These are phyloP conservation scores for Heliothis virescens DNA, from an alignment of 1,140 invertebrate species.

Conservation along the genomic window DNA sequence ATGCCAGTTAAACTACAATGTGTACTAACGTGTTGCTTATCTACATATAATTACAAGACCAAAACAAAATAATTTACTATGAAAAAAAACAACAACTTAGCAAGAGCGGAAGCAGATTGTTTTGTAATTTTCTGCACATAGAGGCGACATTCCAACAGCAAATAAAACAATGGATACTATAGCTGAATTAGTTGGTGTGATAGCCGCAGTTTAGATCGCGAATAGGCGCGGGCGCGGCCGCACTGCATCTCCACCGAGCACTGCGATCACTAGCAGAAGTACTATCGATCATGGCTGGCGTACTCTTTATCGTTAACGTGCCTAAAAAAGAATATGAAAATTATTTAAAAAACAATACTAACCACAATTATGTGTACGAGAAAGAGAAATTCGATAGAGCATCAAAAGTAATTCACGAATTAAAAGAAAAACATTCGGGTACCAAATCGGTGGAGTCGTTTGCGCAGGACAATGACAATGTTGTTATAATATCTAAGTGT, in stretches of 20 bases:
- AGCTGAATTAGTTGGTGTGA: conserved; percentile 37
- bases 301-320: conserved; percentile 68
- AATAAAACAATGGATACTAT: conserved; percentile 47
- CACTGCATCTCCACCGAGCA: conserved; percentile 8
- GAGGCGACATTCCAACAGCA: conserved; percentile 54
- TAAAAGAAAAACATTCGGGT: conserved; percentile 53
- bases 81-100: conserved; percentile 28
- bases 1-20: neutral
- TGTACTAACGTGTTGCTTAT: conserved; percentile 27
- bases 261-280: neutral
- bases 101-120: conserved; percentile 61
- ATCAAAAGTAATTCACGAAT: conserved; percentile 55
- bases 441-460: conserved; percentile 45
- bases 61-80: conserved; percentile 19
- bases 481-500: conserved; percentile 50
- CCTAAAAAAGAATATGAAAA: conserved; percentile 66
- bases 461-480: conserved; percentile 38
- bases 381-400: conserved; percentile 56
- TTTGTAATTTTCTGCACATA: conserved; percentile 54
- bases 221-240: conserved; percentile 13
- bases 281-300: conserved; percentile 62
- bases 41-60: conserved; percentile 22
- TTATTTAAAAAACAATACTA: conserved; percentile 56
- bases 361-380: conserved; percentile 50
- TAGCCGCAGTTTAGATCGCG: conserved; percentile 18